phyloP scores from a whole-genome alignment of 2,888 invertebrate genomes.

The Monochamus alternatus region DNA sequence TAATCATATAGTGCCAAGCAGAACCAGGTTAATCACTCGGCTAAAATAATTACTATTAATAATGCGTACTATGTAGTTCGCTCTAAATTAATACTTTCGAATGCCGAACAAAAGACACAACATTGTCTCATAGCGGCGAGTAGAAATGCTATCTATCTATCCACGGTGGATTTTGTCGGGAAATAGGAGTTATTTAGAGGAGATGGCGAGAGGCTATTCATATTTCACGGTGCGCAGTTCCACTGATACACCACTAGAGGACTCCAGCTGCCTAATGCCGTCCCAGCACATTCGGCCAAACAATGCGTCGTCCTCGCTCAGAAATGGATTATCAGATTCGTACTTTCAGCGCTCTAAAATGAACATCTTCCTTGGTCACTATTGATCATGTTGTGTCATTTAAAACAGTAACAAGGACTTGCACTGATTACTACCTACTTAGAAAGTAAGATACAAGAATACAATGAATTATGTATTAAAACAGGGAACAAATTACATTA shows the following conservation, averaged over 20 bases:
- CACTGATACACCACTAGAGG: conserved; percentile 60
- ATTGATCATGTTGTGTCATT: too few relatives aligned
- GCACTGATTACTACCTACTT: too few relatives aligned
- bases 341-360: too few relatives aligned
- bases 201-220: conserved; percentile 55
- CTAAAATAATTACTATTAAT: conserved; percentile 34
- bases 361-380: too few relatives aligned
- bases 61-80: conserved; percentile 30
- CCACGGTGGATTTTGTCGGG: conserved; percentile 12
- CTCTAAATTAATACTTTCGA: conserved; percentile 21
- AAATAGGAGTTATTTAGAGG: conserved; percentile 14
- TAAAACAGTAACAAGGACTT: too few relatives aligned
- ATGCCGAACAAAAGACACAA: conserved; percentile 22
- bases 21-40: conserved; percentile 29
- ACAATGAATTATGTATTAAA: too few relatives aligned
- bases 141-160: conserved; percentile 3
- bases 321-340: background rate
- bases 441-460: too few relatives aligned
- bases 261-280: conserved; percentile 47
- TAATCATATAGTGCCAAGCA: conserved; percentile 34
- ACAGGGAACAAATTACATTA: too few relatives aligned
- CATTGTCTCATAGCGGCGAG: conserved; percentile 1
- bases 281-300: conserved; percentile 1
- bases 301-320: background rate
- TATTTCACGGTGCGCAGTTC: conserved; percentile 66